These are phyloP conservation scores for Clostera curtula DNA, from an alignment of 2,888 invertebrate species.

Conservation along the genomic window DNA sequence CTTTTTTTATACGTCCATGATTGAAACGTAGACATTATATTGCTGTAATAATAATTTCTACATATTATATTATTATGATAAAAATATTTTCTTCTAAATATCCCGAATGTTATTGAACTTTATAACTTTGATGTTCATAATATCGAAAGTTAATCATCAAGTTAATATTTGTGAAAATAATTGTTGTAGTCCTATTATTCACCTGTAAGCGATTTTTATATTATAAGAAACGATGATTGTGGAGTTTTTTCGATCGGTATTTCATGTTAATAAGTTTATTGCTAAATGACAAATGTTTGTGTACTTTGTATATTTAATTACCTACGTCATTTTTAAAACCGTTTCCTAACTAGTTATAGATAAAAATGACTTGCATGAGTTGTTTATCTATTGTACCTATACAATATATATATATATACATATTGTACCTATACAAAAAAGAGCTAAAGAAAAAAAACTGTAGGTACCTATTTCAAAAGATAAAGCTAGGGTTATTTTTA, in stretches of 20 bases:
- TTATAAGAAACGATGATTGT: conserved; percentile 11
- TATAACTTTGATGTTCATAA: conserved; percentile 3
- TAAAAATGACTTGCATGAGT: too few species aligned
- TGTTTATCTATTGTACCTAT: too few species aligned
- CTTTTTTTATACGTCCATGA: too few species aligned
- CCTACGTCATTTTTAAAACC: too few species aligned
- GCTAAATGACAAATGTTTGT: too few species aligned
- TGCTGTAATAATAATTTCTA: conserved; percentile 26
- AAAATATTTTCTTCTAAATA: conserved; percentile 15
- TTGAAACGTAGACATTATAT: conserved; percentile 23
- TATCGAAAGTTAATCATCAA: conserved; percentile 11
- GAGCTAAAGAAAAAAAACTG: too few species aligned
- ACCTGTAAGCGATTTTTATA: conserved; percentile 21
- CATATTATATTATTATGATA: conserved; percentile 10
- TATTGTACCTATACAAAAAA: too few species aligned
- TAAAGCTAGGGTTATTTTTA: too few species aligned
- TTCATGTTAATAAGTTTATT: conserved; percentile 1
- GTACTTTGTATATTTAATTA: too few species aligned
- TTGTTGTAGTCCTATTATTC: conserved; percentile 17
- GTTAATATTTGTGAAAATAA: conserved; percentile 7
- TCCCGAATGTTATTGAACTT: conserved; percentile 3
- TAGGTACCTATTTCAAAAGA: too few species aligned
- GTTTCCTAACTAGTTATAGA: too few species aligned
- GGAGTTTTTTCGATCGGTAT: conserved; percentile 17
- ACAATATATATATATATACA: too few species aligned